phyloP scores from a whole-genome alignment of 2,797 vertebrate species.

The Acrossocheilus wenchowensis region DNA sequence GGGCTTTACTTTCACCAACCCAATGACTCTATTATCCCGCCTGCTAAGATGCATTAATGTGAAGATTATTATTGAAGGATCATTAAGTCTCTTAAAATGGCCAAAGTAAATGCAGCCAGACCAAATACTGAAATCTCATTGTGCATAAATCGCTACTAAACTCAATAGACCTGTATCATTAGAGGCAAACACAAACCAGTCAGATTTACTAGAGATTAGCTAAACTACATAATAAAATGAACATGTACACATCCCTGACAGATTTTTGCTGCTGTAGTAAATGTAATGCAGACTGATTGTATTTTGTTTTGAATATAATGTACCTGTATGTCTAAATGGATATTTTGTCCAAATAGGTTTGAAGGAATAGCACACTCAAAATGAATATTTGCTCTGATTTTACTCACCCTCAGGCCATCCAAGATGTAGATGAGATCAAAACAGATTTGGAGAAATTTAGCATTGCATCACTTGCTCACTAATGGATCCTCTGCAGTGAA shows the following conservation, averaged over 20 bases:
- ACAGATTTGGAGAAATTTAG: neutral
- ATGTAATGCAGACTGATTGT: neutral
- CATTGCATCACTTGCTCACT: neutral
- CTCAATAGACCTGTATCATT: neutral
- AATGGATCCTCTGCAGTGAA: neutral
- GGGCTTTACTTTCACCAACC: conserved; percentile 23
- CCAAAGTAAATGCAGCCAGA: conserved; percentile 2
- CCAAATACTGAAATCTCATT: conserved; percentile 35
- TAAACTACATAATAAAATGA: neutral
- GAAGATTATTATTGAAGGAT: conserved; percentile 22
- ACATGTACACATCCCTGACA: neutral
- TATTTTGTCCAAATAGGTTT: neutral
- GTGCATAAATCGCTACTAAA: conserved; percentile 20
- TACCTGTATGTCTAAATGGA: neutral
- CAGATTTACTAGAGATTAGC: neutral
- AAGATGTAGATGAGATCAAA: neutral
- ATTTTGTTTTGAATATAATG: neutral
- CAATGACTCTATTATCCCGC: conserved; percentile 30
- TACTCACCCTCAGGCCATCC: neutral
- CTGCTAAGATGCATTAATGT: conserved; percentile 23
- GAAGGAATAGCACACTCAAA: neutral
- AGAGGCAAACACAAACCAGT: conserved; percentile 6
- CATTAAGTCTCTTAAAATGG: conserved; percentile 18
- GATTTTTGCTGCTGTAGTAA: conserved; percentile 8
- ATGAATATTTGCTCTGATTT: neutral